A percentile compares a stretch with the other conserved stretches of the same genome.
phyloP scores from a whole-genome alignment of 2,797 vertebrate genomes.

The Sarcophilus harrisii region DNA sequence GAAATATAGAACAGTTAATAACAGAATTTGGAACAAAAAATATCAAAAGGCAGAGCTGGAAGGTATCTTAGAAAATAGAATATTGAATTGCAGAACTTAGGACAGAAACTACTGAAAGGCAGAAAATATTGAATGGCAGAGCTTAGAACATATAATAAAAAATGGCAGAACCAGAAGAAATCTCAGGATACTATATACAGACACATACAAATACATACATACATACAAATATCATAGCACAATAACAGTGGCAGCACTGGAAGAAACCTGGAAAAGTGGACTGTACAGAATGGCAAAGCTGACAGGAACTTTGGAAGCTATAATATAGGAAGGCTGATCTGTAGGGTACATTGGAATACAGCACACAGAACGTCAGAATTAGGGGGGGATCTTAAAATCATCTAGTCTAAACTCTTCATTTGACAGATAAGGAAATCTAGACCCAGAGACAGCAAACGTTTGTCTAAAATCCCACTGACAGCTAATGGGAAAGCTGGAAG shows the following conservation, averaged over 20 bases:
- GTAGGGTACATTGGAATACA: neutral
- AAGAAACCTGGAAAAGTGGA: neutral
- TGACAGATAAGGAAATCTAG: neutral
- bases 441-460: neutral
- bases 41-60: no score
- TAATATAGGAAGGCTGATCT: neutral
- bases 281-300: neutral
- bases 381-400: neutral
- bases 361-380: neutral
- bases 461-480: neutral
- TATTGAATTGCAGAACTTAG: no score
- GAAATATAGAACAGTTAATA: no score
- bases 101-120: no score
- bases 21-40: no score
- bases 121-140: neutral
- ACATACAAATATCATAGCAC: neutral
- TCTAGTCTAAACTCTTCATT: neutral
- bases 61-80: no score
- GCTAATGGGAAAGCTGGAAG: neutral
- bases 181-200: neutral
- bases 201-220: no score
- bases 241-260: neutral
- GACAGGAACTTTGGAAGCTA: neutral
- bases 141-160: neutral
- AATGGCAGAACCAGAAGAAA: neutral